Conservation (phyloP, 2,888 invertebrate species). For the Elegia similella region DNA sequence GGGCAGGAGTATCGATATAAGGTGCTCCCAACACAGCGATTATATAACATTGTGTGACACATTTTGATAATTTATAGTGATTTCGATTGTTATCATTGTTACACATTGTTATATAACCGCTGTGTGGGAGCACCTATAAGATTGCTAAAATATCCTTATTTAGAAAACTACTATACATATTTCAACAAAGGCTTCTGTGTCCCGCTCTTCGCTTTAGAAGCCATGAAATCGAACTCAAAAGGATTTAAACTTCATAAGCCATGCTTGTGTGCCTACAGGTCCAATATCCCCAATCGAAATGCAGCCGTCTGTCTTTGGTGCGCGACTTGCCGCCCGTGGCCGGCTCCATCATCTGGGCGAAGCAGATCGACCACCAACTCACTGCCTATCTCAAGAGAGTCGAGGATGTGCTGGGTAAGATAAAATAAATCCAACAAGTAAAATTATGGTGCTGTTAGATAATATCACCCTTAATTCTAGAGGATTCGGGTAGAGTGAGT, state of each 20-base stretch:
- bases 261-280: constrained; percentile 76
- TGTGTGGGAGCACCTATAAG: no score
- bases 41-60: no score
- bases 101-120: no score
- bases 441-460: no score
- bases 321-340: constrained; percentile 98
- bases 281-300: constrained; percentile 97
- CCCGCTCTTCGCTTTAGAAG: constrained; percentile 10
- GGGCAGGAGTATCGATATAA: no score
- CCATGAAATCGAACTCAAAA: not conserved
- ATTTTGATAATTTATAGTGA: no score
- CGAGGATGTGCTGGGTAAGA: constrained; percentile 96
- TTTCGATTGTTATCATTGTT: no score
- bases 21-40: no score
- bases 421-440: not conserved
- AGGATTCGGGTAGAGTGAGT: no score
- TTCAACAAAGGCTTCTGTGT: not conserved
- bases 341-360: constrained; percentile 99
- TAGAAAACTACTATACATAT: not conserved
- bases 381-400: constrained; percentile 97
- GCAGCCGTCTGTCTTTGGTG: constrained; percentile 93
- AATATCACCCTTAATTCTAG: no score
- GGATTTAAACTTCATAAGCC: not conserved
- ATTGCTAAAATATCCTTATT: no score
- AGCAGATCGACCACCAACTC: constrained; percentile 98